Base-by-base conservation (phyloP, 2,113 vertebrate genomes). In the Tautogolabrus adspersus region DNA sequence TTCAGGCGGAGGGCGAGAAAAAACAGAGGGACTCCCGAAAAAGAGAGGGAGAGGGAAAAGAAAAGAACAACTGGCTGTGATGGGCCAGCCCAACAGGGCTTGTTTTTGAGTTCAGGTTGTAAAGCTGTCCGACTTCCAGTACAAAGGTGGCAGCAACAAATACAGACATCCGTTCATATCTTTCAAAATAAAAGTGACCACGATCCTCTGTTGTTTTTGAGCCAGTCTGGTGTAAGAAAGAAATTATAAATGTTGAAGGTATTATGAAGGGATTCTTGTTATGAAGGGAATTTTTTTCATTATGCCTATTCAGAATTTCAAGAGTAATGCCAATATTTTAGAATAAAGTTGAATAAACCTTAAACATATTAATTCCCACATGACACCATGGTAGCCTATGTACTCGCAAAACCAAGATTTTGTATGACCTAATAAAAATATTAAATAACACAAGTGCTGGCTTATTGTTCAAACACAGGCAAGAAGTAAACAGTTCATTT, bases 161-260 rank as follows among this genome's bases (percentile, higher is more conserved):
- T 0, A 0, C 4, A 0, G 0, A 54, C 6, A 42, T 86, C 84
- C 88, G 58, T 0, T 12, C 0, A 0, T 0, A 2, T 0, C 67
- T 58, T 79, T 87, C 87, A 82, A 68, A 78, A 79, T 89, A 89
- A 89, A 78, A 19, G 40, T 46, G 2, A 16, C 47, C 16, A 18
- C 16, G 6, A 18, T 6, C 1, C 11, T 5, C 8, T 42, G 3
- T 42, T 3, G 8, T 42, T 2, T 42, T 42, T 10, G 40, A 15
- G 6, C 15, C 6, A 15, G 16, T 49, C 47, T 19, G 18, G 18
- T 5, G 5, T 16, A 49, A 6, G 15, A 49, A 49, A n/a, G 12
- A 0, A 3, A 19, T 4, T 2, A 2, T 26, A 26, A 26, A 4
- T 26, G 26, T 26, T 26, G 26, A 26, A 26, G 26, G 4, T 4